A percentile compares a stretch with the other conserved stretches of the same genome.
These are phyloP conservation scores for Cerastis leucographa DNA, from an alignment of 2,888 invertebrate species.

Conservation along the genomic window DNA sequence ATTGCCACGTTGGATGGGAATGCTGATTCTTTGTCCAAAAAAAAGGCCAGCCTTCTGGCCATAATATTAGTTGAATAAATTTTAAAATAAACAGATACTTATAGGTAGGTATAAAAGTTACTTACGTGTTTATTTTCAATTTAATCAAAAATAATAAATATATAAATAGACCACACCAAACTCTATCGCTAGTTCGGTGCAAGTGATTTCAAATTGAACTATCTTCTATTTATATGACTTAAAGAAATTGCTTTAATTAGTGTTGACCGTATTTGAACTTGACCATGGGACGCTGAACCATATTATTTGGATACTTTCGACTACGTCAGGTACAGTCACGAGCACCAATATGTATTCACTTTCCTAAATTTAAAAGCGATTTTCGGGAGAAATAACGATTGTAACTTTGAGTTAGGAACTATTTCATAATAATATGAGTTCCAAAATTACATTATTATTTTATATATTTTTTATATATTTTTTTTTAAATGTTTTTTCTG, in stretches of 20 bases:
- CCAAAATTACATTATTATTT: too few species aligned
- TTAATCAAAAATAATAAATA: not conserved
- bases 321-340: not conserved
- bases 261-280: slow-evolving; percentile 44
- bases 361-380: not conserved
- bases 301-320: not conserved
- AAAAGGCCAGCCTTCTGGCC: too few species aligned
- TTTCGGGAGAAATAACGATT: too few species aligned
- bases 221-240: slow-evolving; percentile 41
- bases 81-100: not conserved
- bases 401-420: too few species aligned
- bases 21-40: too few species aligned
- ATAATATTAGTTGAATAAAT: not conserved
- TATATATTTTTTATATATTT: too few species aligned
- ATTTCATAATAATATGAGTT: not conserved
- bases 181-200: not conserved
- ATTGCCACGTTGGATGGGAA: too few species aligned
- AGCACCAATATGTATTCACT: not conserved
- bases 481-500: too few species aligned
- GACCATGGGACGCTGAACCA: slow-evolving; percentile 16
- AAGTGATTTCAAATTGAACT: slow-evolving; percentile 18
- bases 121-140: slow-evolving; percentile 27
- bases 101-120: not conserved
- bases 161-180: slow-evolving; percentile 10
- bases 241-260: slow-evolving; percentile 10